Evolutionary conservation across 2,113 vertebrate genomes (phyloP).

Genomic region (Gavia stellata): DNA sequence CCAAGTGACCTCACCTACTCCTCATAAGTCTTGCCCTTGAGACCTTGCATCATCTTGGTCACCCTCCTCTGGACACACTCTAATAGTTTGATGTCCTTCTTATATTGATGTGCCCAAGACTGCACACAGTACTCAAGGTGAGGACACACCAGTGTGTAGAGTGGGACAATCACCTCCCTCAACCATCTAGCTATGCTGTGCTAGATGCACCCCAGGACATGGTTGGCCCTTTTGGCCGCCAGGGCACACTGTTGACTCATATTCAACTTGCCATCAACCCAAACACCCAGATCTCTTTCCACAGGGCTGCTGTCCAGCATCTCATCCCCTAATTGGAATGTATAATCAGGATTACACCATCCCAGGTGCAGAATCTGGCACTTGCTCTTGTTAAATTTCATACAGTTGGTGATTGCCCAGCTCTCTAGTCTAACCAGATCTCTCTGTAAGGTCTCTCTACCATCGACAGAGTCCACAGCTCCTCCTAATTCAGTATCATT

Average conservation of each 20-base stretch:
- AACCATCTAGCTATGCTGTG: too few relatives aligned
- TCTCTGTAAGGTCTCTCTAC: neutral
- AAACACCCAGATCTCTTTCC: neutral
- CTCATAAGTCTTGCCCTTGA: neutral
- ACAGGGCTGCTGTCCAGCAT: neutral
- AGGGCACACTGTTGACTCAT: neutral
- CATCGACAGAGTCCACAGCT: neutral
- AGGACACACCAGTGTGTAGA: too few relatives aligned
- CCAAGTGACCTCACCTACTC: neutral
- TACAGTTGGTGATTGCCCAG: neutral
- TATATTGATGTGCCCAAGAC: neutral
- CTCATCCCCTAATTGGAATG: too few relatives aligned
- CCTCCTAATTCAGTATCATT: neutral
- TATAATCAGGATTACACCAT: neutral
- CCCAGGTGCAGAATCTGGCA: neutral
- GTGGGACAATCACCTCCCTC: too few relatives aligned
- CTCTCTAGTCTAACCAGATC: neutral
- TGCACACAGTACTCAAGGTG: too few relatives aligned
- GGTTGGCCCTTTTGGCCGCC: neutral
- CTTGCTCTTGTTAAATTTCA: neutral
- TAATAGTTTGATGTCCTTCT: neutral
- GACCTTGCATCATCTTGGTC: neutral
- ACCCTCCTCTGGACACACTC: neutral
- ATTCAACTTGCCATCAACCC: neutral
- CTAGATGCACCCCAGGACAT: neutral